Conservation (phyloP, 2,113 vertebrate genomes). For the Poicephalus meyeri region DNA sequence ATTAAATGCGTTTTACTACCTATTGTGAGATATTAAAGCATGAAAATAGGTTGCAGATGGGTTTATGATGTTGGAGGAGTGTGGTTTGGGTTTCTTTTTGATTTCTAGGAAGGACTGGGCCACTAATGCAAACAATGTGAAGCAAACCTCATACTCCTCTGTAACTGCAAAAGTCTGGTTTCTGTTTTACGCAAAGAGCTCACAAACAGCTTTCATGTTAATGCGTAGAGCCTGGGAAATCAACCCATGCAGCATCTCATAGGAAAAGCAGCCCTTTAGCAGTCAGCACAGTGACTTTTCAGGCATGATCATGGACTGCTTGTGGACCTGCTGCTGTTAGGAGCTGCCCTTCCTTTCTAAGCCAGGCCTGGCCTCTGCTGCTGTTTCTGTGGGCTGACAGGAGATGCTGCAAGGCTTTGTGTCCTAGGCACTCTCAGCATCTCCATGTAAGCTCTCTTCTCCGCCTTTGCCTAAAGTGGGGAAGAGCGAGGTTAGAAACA, state of each 20-base stretch:
- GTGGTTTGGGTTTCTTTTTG: not conserved
- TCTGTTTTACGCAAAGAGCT: not conserved
- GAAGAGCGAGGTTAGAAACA: not conserved
- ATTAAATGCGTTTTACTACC: not conserved
- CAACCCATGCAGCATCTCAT: not conserved
- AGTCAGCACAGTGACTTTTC: not conserved
- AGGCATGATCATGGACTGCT: not conserved
- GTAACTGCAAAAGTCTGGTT: not conserved
- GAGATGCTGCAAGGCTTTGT: not conserved
- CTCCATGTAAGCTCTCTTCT: not conserved
- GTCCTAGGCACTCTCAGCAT: not conserved
- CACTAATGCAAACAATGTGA: not conserved
- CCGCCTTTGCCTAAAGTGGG: not conserved
- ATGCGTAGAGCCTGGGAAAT: not conserved
- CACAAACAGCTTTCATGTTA: not conserved
- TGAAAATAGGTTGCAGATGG: not conserved
- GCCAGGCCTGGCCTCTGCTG: not conserved
- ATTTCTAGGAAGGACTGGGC: not conserved
- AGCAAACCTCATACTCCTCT: not conserved
- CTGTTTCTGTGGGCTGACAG: not conserved
- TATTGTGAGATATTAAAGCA: not conserved
- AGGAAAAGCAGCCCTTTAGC: not conserved
- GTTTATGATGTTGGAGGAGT: not conserved
- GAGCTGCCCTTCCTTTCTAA: not conserved
- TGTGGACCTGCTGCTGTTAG: not conserved